Evolutionary conservation across 2,888 invertebrate species (phyloP), one percentile per base, ranked within the genome.

Genomic region (Tachina grossa): DNA sequence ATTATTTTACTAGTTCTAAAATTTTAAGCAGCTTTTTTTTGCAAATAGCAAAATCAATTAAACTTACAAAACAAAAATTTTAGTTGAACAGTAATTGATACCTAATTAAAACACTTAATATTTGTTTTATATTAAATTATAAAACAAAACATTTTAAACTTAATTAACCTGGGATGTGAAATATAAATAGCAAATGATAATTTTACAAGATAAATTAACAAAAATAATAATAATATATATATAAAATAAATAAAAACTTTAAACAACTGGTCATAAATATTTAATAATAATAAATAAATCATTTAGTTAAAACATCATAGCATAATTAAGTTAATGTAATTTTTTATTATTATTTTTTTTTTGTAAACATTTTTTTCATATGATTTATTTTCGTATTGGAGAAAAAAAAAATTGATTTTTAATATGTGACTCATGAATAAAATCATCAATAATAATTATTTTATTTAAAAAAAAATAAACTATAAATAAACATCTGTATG

Each of bases 321-420:
- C 45, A 65, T 83, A 78, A 83, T 83, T 74, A 78, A 72, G 53
- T 83, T 72, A 68, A 55, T 65, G 16, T 22, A 9, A 16, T 51
- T 11, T 65, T 83, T 71, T 43, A 9, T 41, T 16, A 13, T 31
- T 71, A 10, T 39, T 69, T 39, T 31, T 59, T 59, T 31, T 49
- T 22, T 19, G 2, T 65, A 14, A 47, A 31, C 6, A n/a, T 31
- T 13, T 66, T 51, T 51, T 11, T 22, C 39, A n/a, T 61, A 61
- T 68, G 61, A 75, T 75, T 81, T 81, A 69, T 81, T 51, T 61
- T 39, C 55, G 16, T 14, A 74, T 55, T 9, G 3, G 19, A n/a
- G 61, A 53, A 69, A 74, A 53, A 69, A 74, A 75, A 78, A 82
- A 85, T 75, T 85, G 77, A 85, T 85, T 82, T 85, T 82, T 75